Conservation (phyloP, 2,113 vertebrate genomes). For the Mormyrus lacerda region DNA sequence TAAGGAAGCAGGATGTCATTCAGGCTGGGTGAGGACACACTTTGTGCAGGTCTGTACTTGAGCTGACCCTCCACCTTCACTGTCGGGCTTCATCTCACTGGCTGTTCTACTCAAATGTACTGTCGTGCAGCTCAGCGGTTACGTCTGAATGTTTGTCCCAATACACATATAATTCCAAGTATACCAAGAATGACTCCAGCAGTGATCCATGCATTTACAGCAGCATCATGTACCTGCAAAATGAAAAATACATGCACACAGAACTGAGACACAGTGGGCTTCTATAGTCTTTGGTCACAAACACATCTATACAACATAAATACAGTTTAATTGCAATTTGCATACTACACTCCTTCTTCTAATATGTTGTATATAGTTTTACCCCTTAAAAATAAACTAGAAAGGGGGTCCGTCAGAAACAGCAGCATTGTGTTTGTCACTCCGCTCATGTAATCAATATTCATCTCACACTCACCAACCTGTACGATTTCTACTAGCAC, state of each 20-base stretch:
- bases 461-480: too few relatives aligned
- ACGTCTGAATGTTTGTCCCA: conserved; percentile 37
- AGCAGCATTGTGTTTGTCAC: not conserved
- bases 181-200: accelerated
- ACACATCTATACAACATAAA: not conserved
- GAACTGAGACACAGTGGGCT: not conserved
- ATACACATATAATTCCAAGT: too few relatives aligned
- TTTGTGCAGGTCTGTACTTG: not conserved
- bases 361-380: not conserved
- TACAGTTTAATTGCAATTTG: not conserved
- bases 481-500: too few relatives aligned
- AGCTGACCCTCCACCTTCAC: not conserved
- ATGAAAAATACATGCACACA: not conserved
- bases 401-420: not conserved
- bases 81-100: not conserved
- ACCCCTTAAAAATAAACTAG: not conserved
- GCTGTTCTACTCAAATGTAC: too few relatives aligned
- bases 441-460: too few relatives aligned
- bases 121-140: too few relatives aligned
- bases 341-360: not conserved
- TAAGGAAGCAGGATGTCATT: not conserved
- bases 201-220: not conserved
- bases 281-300: not conserved
- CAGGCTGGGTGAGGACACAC: not conserved
- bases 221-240: conserved; percentile 45